Percentiles rank a stretch among this genome's conserved stretches.
These are phyloP conservation scores for Semotilus atromaculatus DNA, from an alignment of 2,797 vertebrate genomes.

Conservation along the genomic window DNA sequence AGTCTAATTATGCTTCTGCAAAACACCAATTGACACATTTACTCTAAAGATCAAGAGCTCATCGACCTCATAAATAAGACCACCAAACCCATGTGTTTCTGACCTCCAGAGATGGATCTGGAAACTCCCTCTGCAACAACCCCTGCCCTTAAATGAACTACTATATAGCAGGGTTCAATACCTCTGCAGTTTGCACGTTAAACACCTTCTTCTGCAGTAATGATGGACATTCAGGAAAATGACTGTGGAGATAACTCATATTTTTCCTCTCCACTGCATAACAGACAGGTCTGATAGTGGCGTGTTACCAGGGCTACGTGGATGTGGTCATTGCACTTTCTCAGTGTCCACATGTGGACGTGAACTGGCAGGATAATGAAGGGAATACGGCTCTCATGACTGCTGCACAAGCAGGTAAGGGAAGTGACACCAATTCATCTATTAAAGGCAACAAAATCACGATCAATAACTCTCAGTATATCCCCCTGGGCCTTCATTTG, in stretches of 20 bases:
- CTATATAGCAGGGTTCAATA: neutral
- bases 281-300: constrained; percentile 92
- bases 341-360: constrained; percentile 90
- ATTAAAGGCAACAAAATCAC: neutral
- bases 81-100: neutral
- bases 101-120: neutral
- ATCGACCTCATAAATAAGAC: constrained; percentile 18
- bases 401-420: constrained; percentile 94
- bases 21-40: neutral
- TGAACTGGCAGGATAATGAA: constrained; percentile 99
- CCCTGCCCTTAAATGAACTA: constrained; percentile 18
- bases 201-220: constrained; percentile 18
- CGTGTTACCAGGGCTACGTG: constrained; percentile 94
- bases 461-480: neutral
- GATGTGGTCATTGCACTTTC: constrained; percentile 91
- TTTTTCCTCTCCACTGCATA: constrained; percentile 57
- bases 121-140: constrained; percentile 22
- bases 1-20: neutral
- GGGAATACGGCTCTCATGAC: constrained; percentile 96
- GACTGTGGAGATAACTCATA: constrained; percentile 2
- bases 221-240: neutral
- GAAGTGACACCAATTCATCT: neutral
- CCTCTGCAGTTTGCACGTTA: constrained; percentile 19
- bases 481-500: neutral
- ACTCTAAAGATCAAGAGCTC: constrained; percentile 34